Evolutionary conservation across 2,797 vertebrate species (phyloP).

Genomic region (Pseudochromis fuscus): DNA sequence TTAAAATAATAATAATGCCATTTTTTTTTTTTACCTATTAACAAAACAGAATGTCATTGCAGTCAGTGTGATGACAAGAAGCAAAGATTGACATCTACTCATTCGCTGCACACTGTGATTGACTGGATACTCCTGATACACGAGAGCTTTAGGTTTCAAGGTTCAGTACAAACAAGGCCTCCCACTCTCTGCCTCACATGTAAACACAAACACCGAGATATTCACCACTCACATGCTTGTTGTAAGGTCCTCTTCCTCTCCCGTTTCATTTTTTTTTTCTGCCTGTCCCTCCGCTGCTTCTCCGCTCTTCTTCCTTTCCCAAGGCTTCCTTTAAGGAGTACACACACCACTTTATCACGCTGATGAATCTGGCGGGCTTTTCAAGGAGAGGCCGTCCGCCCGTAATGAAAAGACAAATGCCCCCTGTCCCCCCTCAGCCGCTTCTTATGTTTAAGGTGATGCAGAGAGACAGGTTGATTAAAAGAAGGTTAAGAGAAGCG

Average conservation of each 20-base stretch:
- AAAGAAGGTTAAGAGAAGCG: conserved; percentile 84
- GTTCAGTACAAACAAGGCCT: conserved; percentile 39
- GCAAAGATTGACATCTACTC: conserved; percentile 30
- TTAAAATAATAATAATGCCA: too few relatives aligned
- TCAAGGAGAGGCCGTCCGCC: conserved; percentile 84
- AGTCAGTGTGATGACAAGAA: conserved; percentile 34
- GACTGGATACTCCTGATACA: conserved; percentile 48
- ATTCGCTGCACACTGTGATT: conserved; percentile 50
- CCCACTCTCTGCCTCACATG: not conserved
- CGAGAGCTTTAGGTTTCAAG: conserved; percentile 52
- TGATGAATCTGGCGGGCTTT: conserved; percentile 84
- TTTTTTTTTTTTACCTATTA: not conserved
- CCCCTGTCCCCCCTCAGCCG: conserved; percentile 58
- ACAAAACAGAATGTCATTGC: conserved; percentile 20
- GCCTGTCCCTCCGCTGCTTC: conserved; percentile 19
- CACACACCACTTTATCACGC: conserved; percentile 80
- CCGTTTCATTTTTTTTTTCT: conserved; percentile 26
- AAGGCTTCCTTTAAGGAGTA: conserved; percentile 76
- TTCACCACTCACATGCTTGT: not conserved
- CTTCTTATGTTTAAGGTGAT: conserved; percentile 82
- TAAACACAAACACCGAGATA: conserved; percentile 26
- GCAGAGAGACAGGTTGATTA: conserved; percentile 86
- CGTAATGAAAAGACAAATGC: conserved; percentile 83
- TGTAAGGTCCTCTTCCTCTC: conserved; percentile 25
- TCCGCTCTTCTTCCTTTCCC: conserved; percentile 41